Evolutionary conservation across 2,113 vertebrate species (phyloP), one percentile per base, ranked within the genome.

Genomic region (Myiozetetes cayanensis): DNA sequence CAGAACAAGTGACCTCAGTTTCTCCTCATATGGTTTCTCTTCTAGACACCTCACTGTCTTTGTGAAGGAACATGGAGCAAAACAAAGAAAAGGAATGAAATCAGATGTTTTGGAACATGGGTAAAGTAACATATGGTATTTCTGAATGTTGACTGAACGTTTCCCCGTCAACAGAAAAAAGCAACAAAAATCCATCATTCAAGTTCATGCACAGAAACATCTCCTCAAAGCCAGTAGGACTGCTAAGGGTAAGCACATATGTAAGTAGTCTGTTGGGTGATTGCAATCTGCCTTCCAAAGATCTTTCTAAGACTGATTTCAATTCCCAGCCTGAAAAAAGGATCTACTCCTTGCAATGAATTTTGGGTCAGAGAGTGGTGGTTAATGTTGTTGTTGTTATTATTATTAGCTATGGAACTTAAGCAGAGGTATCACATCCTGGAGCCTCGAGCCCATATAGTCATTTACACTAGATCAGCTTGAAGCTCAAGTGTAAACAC

Each of bases 341-440:
- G 6, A 84, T 1, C 8, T 46, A 30, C 18, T 46, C 5, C 30
- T 74, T 37, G 3, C 13, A 59, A 24, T 4, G 1, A 75, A 27
- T 59, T 27, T 53, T 46, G 3, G 0, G 5, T 66, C 37, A 46
- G 15, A 83, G 10, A 7, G 18, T 28, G 56, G n/a, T 47, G 50
- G 30, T 43, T 8, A 30, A 43, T 25, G 37, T 22, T 10, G 6
- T 21, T 71, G 7, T 53, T 52, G 1, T 14, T 22, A 21, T 50
- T 70, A 46, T 23, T 37, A 10, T 20, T n/a, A 10, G 4, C 37
- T 62, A 50, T 55, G 11, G 15, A 79, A 68, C 4, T 23, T 74
- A 87, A 39, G 14, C 35, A 63, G 10, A 2, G 0, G 2, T 37
- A 52, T 74, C 14, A 30, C 1, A 3, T 61, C 8, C 4, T 20